phyloP scores from a whole-genome alignment of 37 sponge, comb jelly and placozoan species.

The Petrosia ficiformis region DNA sequence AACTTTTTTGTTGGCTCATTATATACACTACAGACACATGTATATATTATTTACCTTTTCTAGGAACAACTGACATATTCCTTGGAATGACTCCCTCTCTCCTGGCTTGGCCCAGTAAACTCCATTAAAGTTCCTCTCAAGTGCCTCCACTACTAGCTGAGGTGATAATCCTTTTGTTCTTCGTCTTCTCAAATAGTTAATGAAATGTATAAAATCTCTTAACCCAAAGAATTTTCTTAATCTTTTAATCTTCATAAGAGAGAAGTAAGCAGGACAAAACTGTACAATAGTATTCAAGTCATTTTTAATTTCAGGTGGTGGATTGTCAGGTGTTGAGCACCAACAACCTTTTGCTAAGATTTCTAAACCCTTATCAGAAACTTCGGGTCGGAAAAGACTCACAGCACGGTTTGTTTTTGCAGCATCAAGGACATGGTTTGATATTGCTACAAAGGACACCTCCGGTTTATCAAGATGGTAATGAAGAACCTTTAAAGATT shows the following conservation, averaged over 20 bases:
- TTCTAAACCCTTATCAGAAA: conserved; percentile 54
- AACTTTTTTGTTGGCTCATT: too few species aligned
- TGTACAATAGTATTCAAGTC: conserved; percentile 45
- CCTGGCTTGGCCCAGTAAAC: conserved; percentile 3
- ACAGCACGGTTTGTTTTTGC: conserved; percentile 94
- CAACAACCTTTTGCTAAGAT: conserved; percentile 70
- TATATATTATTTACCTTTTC: too few species aligned
- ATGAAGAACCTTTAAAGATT: conserved; percentile 94
- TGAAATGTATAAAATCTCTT: conserved; percentile 90
- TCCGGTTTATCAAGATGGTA: conserved; percentile 84
- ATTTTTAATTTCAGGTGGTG: conserved; percentile 49
- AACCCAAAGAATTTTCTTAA: conserved; percentile 67
- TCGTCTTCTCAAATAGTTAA: conserved; percentile 72
- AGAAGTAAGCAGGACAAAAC: conserved; percentile 55
- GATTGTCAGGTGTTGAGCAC: conserved; percentile 45
- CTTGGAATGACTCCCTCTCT: conserved; percentile 40
- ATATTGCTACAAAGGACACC: conserved; percentile 93
- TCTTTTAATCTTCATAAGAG: conserved; percentile 29
- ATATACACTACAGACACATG: too few species aligned
- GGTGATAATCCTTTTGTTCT: conserved; percentile 25
- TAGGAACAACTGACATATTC: conserved; percentile 47
- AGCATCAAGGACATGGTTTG: conserved; percentile 90
- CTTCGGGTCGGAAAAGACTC: conserved; percentile 80
- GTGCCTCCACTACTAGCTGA: conserved; percentile 60
- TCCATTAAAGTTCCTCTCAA: conserved; percentile 93